A percentile compares a stretch with the other conserved stretches of the same genome.
Conservation (phyloP, 92 coral and sea anemone species). For the Zoanthus solanderi region DNA sequence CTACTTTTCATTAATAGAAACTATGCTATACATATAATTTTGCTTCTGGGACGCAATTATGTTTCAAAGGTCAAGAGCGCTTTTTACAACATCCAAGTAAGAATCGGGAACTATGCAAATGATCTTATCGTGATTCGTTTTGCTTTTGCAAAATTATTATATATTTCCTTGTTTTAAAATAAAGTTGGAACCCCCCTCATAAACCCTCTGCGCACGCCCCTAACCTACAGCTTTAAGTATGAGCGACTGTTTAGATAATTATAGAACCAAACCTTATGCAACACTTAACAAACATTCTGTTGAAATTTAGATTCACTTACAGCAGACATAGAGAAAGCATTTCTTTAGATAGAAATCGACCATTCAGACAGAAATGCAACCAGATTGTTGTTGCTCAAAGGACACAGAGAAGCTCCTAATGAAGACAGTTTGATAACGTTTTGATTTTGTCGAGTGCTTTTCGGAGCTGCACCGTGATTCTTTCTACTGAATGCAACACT, state of each 20-base stretch:
- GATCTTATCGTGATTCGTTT: too few relatives aligned
- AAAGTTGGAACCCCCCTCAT: too few relatives aligned
- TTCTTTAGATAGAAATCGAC: not conserved
- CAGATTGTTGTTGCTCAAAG: not conserved
- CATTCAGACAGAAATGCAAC: not conserved
- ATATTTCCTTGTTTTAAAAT: too few relatives aligned
- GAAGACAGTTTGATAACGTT: not conserved
- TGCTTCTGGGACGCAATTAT: too few relatives aligned
- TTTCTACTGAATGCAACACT: not conserved
- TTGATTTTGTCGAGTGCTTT: not conserved
- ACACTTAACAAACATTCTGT: not conserved
- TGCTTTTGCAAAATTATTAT: too few relatives aligned
- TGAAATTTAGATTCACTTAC: not conserved
- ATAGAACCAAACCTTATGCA: not conserved
- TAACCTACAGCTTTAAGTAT: not conserved
- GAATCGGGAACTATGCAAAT: too few relatives aligned
- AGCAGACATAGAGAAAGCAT: not conserved
- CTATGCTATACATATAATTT: too few relatives aligned
- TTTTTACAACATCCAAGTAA: too few relatives aligned
- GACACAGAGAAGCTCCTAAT: not conserved
- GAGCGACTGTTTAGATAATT: not conserved
- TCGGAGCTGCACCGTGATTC: not conserved
- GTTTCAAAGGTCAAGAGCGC: too few relatives aligned
- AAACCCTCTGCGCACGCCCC: too few relatives aligned
- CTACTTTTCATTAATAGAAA: too few relatives aligned